These are phyloP conservation scores for Andrena flavipes DNA, from an alignment of 2,888 invertebrate genomes.

Conservation along the genomic window DNA sequence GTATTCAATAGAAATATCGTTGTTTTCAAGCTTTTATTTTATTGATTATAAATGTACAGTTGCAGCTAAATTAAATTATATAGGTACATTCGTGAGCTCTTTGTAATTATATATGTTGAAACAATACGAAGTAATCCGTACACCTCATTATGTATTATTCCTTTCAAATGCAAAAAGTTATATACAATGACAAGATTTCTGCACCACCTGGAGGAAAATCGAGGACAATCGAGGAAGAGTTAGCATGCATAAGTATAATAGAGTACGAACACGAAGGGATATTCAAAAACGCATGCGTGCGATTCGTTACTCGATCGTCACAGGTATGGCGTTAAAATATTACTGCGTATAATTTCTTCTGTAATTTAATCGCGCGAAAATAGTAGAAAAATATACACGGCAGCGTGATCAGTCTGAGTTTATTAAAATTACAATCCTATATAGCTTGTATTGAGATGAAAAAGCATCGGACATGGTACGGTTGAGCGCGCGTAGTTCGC, in stretches of 20 bases:
- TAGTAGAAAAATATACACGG: conserved; percentile 4
- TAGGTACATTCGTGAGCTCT: background rate
- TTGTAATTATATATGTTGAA: background rate
- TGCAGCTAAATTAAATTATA: background rate
- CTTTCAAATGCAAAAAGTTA: background rate
- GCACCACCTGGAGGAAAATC: background rate
- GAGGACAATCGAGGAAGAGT: background rate
- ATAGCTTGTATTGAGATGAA: background rate
- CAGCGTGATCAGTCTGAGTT: background rate
- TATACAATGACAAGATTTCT: background rate
- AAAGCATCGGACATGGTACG: background rate
- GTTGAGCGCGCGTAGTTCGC: conserved; percentile 27
- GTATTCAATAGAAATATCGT: conserved; percentile 4
- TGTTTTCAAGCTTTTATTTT: background rate
- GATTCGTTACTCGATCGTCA: background rate
- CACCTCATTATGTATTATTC: background rate
- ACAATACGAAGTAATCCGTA: background rate
- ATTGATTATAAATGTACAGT: background rate
- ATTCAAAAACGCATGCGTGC: conserved; percentile 5
- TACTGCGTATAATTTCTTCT: background rate
- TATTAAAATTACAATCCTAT: background rate
- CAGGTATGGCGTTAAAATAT: conserved; percentile 8
- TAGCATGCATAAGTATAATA: background rate
- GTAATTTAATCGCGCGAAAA: background rate
- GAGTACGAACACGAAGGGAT: background rate